These are phyloP conservation scores for Lepidurus arcticus DNA, from an alignment of 1,140 invertebrate genomes.

Conservation along the genomic window DNA sequence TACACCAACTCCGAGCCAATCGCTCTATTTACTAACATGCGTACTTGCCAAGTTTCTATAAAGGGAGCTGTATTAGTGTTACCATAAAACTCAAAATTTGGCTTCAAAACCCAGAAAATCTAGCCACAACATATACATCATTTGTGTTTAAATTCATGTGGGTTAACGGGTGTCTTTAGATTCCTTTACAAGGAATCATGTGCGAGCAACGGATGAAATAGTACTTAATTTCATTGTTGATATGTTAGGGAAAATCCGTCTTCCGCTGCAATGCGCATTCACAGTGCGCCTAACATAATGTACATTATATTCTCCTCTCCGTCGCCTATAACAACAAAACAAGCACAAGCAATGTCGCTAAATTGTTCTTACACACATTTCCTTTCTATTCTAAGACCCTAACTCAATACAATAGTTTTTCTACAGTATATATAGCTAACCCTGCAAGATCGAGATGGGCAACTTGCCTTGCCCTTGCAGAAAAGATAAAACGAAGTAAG, in stretches of 20 bases:
- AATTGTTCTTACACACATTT: not conserved
- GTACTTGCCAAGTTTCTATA: not conserved
- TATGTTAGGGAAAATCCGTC: not conserved
- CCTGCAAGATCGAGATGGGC: not conserved
- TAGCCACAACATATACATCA: no score
- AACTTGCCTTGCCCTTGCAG: conserved; percentile 2
- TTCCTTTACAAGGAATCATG: no score
- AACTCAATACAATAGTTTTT: not conserved
- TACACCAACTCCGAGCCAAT: not conserved
- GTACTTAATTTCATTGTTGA: no score
- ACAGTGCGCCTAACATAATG: not conserved
- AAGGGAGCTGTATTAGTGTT: not conserved
- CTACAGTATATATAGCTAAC: not conserved
- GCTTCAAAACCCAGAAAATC: not conserved
- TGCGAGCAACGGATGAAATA: no score
- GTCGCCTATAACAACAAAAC: conserved; percentile 13
- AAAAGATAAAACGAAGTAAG: not conserved
- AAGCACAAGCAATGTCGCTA: not conserved
- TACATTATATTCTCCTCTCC: not conserved
- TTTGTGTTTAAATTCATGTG: no score
- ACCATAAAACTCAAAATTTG: not conserved
- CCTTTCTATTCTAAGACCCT: not conserved
- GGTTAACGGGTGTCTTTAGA: no score
- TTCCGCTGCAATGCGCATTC: not conserved
- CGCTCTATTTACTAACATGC: conserved; percentile 5